Percentiles rank a stretch among this genome's conserved stretches.
These are phyloP conservation scores for Myripristis jacobus DNA, from an alignment of 2,797 vertebrate species.

Conservation along the genomic window DNA sequence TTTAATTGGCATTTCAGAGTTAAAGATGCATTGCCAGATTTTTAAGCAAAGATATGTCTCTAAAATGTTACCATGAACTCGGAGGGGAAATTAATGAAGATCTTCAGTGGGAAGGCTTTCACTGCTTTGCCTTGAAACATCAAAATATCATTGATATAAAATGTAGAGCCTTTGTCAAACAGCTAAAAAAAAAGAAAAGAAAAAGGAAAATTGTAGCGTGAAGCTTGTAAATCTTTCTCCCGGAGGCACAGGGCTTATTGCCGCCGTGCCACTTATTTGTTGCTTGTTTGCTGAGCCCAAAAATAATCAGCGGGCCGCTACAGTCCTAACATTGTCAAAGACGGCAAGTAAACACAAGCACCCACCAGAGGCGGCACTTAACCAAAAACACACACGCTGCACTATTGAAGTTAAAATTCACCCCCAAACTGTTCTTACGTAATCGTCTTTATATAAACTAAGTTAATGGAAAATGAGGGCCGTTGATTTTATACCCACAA, in stretches of 20 bases:
- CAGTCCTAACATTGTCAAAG: background rate
- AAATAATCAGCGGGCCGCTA: background rate
- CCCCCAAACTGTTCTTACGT: slow-evolving; percentile 32
- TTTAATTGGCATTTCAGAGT: background rate
- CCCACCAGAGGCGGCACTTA: slow-evolving; percentile 27
- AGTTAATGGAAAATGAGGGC: background rate
- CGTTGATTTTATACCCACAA: background rate
- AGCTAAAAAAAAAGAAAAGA: background rate
- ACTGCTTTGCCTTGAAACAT: background rate
- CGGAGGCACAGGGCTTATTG: background rate
- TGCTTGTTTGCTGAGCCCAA: background rate
- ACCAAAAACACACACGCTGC: slow-evolving; percentile 7
- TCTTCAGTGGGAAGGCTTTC: background rate
- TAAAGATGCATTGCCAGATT: too few relatives aligned
- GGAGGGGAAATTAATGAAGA: too few relatives aligned
- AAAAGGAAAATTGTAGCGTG: too few relatives aligned
- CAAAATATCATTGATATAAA: background rate
- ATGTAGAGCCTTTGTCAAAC: background rate
- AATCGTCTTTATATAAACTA: background rate
- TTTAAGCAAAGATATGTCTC: too few relatives aligned
- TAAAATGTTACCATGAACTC: background rate
- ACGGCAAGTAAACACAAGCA: background rate
- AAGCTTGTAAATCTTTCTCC: slow-evolving; percentile 2
- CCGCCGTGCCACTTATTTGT: background rate
- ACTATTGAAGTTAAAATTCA: slow-evolving; percentile 3